Conservation (phyloP, 2,797 vertebrate genomes). For the Scyliorhinus canicula region DNA sequence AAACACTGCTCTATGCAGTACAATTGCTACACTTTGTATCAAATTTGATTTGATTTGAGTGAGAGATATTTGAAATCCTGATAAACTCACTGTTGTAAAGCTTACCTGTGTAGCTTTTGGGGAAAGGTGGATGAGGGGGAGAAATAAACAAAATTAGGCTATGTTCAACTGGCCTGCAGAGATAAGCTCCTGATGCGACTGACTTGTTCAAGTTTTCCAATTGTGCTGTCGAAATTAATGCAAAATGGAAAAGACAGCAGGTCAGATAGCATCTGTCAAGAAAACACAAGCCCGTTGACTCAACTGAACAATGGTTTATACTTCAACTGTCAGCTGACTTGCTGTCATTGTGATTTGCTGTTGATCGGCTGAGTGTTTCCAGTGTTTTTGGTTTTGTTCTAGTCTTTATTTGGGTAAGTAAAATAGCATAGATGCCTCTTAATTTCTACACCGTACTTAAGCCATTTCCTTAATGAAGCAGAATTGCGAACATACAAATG, state of each 20-base stretch:
- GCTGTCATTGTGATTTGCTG: too few species aligned
- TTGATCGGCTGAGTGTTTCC: not conserved
- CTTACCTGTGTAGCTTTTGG: not conserved
- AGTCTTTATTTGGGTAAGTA: not conserved
- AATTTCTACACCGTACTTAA: not conserved
- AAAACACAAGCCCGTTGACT: not conserved
- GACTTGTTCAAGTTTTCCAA: not conserved
- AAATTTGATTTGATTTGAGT: not conserved
- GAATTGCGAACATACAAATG: not conserved
- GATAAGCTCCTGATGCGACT: not conserved
- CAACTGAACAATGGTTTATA: not conserved
- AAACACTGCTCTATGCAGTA: not conserved
- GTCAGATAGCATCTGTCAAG: not conserved
- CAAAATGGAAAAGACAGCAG: not conserved
- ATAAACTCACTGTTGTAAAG: not conserved
- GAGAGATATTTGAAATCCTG: not conserved
- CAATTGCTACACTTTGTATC: not conserved
- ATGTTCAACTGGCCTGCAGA: not conserved
- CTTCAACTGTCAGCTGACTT: not conserved
- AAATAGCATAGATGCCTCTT: not conserved
- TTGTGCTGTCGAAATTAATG: not conserved
- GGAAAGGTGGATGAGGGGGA: not conserved
- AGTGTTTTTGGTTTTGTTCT: not conserved
- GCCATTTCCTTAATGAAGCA: not conserved
- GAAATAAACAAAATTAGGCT: not conserved